phyloP scores from a whole-genome alignment of 2,113 vertebrate genomes.

The Probosciger aterrimus region DNA sequence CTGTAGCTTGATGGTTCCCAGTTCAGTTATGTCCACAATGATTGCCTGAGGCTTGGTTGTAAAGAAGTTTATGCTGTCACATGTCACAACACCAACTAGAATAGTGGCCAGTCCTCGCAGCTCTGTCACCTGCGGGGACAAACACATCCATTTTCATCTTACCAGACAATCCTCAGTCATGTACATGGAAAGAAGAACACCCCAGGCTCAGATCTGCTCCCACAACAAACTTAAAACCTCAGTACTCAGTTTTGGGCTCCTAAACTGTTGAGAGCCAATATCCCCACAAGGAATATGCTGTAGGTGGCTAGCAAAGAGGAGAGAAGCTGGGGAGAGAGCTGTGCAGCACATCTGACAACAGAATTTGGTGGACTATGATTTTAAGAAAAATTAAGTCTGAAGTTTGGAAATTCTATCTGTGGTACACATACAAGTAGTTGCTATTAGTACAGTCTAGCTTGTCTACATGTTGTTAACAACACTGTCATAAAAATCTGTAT shows the following conservation, averaged over 20 bases:
- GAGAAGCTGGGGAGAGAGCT: neutral
- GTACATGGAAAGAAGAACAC: neutral
- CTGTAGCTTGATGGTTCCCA: slow-evolving; percentile 95
- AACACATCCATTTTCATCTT: neutral
- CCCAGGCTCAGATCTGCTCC: neutral
- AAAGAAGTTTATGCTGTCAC: slow-evolving; percentile 88
- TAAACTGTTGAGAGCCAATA: neutral
- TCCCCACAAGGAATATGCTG: accelerated
- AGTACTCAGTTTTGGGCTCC: neutral
- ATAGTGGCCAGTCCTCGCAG: slow-evolving; percentile 87
- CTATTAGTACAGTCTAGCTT: neutral
- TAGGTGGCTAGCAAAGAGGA: neutral
- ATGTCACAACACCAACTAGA: slow-evolving; percentile 86
- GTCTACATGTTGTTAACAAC: neutral
- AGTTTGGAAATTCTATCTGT: neutral
- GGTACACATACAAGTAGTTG: neutral
- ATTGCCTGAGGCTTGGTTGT: slow-evolving; percentile 85
- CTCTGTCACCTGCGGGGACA: slow-evolving; percentile 83
- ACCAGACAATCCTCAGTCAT: neutral
- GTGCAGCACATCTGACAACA: neutral
- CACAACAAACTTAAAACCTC: neutral
- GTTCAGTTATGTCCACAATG: slow-evolving; percentile 91
- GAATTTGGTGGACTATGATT: neutral
- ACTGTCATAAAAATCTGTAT: neutral
- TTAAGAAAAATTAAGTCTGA: neutral